These are phyloP conservation scores for Potamarius usumacintae DNA, from an alignment of 2,113 vertebrate genomes.

Conservation along the genomic window DNA sequence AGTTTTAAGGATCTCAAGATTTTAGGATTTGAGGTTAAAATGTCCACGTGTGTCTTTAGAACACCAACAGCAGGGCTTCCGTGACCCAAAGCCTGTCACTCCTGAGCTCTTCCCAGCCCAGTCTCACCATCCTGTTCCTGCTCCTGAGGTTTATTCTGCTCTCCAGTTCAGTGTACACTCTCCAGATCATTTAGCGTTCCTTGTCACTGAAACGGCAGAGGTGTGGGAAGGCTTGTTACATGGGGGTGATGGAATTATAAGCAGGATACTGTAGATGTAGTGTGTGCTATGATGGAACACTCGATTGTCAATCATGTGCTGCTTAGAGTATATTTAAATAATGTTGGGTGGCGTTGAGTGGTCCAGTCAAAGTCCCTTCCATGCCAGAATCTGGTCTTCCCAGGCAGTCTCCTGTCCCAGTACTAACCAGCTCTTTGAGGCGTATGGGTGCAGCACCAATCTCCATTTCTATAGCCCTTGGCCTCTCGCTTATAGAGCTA, in stretches of 20 bases:
- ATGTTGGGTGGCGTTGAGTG: too few species aligned
- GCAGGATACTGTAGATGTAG: neutral
- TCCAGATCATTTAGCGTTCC: neutral
- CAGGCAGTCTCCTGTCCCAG: too few species aligned
- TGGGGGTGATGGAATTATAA: neutral
- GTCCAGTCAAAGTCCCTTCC: too few species aligned
- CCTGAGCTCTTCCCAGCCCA: neutral
- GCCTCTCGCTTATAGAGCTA: too few species aligned
- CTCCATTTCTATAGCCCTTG: too few species aligned
- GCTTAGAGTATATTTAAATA: neutral
- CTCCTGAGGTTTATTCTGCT: neutral
- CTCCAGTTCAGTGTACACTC: neutral
- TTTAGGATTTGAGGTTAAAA: constrained; percentile 5
- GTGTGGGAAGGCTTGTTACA: neutral
- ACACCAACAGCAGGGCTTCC: constrained; percentile 44
- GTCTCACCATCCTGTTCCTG: constrained; percentile 1
- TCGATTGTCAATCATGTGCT: neutral
- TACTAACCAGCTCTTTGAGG: too few species aligned
- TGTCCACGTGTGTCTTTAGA: constrained; percentile 8
- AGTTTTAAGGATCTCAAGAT: neutral
- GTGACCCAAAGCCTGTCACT: neutral
- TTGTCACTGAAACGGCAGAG: neutral
- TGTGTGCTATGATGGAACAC: neutral
- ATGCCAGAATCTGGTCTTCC: too few species aligned
- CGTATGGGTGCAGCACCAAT: too few species aligned